These are phyloP conservation scores for Tolypeutes matacus DNA, from an alignment of 2,797 vertebrate genomes.

Conservation along the genomic window DNA sequence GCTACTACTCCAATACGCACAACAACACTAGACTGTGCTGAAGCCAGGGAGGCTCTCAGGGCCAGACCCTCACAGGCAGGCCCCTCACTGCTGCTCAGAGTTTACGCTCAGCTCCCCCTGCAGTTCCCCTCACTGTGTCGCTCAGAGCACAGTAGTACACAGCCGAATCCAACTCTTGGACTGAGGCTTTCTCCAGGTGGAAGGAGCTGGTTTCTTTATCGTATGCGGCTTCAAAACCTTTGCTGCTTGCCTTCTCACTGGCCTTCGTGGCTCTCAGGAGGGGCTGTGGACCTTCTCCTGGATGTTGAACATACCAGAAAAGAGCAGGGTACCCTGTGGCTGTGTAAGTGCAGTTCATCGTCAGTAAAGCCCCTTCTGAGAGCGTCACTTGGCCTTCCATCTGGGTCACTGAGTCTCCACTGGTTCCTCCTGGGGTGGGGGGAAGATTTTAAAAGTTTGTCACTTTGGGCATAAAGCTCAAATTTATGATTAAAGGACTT, in stretches of 20 bases:
- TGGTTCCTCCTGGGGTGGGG: neutral
- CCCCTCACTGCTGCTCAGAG: neutral
- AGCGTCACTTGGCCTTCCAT: neutral
- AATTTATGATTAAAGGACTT: neutral
- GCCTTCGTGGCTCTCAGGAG: neutral
- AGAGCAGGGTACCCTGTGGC: fast-evolving
- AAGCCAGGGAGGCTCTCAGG: neutral
- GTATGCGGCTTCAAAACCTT: conserved; percentile 55
- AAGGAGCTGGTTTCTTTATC: neutral
- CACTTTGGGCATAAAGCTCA: neutral
- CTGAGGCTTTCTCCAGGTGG: conserved; percentile 58
- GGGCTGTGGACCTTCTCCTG: neutral
- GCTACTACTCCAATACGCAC: no score
- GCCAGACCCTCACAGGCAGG: neutral
- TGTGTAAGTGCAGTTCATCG: conserved; percentile 30
- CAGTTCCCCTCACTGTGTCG: neutral
- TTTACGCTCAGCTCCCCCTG: conserved; percentile 58
- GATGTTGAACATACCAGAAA: conserved; percentile 70
- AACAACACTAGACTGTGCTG: neutral
- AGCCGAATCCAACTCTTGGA: neutral
- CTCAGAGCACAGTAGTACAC: conserved; percentile 61
- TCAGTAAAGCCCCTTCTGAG: neutral
- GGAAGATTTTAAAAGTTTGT: neutral
- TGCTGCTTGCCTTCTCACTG: neutral
- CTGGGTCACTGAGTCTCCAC: conserved; percentile 54